phyloP scores from a whole-genome alignment of 2,113 vertebrate genomes.

The Chaetodon auriga region DNA sequence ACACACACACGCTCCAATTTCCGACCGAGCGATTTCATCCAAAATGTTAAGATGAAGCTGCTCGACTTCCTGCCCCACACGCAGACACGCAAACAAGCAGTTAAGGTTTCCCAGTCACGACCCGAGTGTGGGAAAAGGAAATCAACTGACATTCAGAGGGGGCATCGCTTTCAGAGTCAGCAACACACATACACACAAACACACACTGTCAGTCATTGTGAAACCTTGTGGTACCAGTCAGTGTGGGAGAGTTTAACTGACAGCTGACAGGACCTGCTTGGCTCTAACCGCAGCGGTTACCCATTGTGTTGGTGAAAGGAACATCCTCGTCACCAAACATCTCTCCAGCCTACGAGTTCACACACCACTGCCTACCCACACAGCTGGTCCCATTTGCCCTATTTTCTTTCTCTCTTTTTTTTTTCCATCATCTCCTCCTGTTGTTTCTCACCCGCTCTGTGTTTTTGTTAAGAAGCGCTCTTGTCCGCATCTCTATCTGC shows the following conservation, averaged over 20 bases:
- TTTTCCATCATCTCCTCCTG: neutral
- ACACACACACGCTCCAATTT: neutral
- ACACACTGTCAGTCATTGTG: constrained; percentile 67
- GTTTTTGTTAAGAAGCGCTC: constrained; percentile 13
- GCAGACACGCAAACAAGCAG: constrained; percentile 34
- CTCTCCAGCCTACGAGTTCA: constrained; percentile 52
- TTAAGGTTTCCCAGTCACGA: constrained; percentile 35
- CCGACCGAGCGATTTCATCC: constrained; percentile 3
- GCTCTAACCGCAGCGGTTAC: constrained; percentile 61
- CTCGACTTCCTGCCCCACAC: constrained; percentile 11
- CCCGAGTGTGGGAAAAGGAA: constrained; percentile 67
- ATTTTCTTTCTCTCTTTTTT: constrained; percentile 25
- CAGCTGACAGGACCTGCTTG: constrained; percentile 62
- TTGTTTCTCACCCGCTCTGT: constrained; percentile 13
- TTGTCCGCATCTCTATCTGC: constrained; percentile 12
- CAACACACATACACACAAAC: constrained; percentile 37
- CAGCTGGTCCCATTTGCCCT: constrained; percentile 56
- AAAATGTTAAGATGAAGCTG: constrained; percentile 3
- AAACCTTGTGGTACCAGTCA: constrained; percentile 60
- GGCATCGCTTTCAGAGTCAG: constrained; percentile 44
- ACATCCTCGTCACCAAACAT: constrained; percentile 64
- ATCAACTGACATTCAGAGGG: constrained; percentile 35
- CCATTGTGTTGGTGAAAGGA: constrained; percentile 54
- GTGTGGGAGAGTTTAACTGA: constrained; percentile 63
- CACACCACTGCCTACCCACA: constrained; percentile 60